Conservation (phyloP, 2,113 vertebrate genomes). For the Capra hircus region DNA sequence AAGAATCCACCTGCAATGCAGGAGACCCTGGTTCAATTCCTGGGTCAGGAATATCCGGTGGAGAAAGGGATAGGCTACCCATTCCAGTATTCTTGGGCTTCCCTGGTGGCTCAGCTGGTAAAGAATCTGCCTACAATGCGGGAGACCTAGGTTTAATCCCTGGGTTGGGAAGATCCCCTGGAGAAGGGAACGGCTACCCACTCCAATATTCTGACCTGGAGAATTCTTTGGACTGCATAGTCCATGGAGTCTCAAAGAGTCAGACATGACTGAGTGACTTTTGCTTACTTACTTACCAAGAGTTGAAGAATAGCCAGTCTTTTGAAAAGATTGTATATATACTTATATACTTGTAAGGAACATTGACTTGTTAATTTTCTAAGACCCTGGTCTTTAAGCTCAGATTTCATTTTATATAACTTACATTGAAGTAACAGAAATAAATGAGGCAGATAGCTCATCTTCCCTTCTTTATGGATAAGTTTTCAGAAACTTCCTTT, state of each 20-base stretch:
- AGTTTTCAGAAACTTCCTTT: not conserved
- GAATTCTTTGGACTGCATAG: not conserved
- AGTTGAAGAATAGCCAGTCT: not conserved
- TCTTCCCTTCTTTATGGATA: not conserved
- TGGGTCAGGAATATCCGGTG: rapidly evolving
- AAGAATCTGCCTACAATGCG: rapidly evolving
- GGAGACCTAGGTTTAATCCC: not conserved
- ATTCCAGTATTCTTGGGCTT: not conserved
- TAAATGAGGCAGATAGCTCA: not conserved
- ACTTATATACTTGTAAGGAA: not conserved
- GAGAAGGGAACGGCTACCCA: not conserved
- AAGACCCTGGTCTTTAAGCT: not conserved
- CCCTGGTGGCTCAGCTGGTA: not conserved
- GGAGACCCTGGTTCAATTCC: not conserved
- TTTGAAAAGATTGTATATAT: not conserved
- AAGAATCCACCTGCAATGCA: not conserved
- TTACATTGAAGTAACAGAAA: not conserved
- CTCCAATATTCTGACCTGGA: not conserved
- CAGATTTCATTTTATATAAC: not conserved
- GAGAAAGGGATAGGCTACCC: not conserved
- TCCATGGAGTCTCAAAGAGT: not conserved
- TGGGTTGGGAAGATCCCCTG: not conserved
- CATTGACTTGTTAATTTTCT: not conserved
- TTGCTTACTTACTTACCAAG: not conserved
- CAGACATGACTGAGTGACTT: not conserved